These are phyloP conservation scores for Corythaixoides concolor DNA, from an alignment of 2,113 vertebrate genomes.

Conservation along the genomic window DNA sequence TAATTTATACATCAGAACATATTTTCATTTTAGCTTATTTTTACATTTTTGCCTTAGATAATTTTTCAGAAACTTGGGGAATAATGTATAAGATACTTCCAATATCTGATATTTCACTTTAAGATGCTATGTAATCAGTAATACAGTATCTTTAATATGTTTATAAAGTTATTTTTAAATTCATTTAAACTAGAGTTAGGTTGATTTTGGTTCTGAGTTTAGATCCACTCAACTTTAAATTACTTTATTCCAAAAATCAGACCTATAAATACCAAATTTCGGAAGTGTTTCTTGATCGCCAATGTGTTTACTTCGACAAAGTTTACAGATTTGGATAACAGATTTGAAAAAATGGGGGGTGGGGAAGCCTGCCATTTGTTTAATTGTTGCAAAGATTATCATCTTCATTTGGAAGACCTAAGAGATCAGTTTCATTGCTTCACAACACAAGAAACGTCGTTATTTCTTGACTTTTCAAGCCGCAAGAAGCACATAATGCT, in stretches of 20 bases:
- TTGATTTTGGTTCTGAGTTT: neutral
- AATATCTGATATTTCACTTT: neutral
- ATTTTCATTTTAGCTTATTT: neutral
- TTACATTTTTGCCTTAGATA: neutral
- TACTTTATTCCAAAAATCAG: neutral
- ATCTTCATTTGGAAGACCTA: neutral
- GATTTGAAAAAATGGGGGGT: neutral
- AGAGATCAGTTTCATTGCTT: neutral
- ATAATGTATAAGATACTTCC: neutral
- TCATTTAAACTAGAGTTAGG: neutral
- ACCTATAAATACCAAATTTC: neutral
- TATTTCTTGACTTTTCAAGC: neutral
- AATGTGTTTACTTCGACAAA: neutral
- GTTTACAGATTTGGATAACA: neutral
- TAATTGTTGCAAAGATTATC: neutral
- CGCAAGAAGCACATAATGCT: neutral
- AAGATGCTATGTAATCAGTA: neutral
- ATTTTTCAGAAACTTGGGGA: neutral
- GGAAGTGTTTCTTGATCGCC: neutral
- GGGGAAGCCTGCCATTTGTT: neutral
- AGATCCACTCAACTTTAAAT: neutral
- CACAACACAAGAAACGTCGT: neutral
- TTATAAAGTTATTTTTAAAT: neutral
- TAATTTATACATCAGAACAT: neutral
- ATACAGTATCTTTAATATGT: neutral